Base-by-base conservation (phyloP, 2,888 invertebrate genomes). In the Cabera pusaria region DNA sequence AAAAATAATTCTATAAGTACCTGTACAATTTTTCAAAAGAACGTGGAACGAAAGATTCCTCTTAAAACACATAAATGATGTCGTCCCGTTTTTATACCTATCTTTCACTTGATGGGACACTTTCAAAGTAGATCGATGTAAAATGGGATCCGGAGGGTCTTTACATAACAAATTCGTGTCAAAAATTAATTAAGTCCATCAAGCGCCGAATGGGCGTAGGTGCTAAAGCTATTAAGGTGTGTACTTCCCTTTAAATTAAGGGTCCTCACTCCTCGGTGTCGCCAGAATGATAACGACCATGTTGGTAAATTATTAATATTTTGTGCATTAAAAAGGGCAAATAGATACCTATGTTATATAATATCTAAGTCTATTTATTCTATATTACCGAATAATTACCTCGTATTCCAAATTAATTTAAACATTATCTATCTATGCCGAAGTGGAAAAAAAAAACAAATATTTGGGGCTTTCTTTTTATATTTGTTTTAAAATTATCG, bases 151-250 rank as follows among this genome's bases (percentile, higher is more conserved):
- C 36, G 46, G 44, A 46, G 56, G 56, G 56, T 53, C 59, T 60
- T 57, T 56, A 55, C 59, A 58, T 54, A 59, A 59, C 50, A 59
- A 66, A 67, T 65, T 65, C 63, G 63, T 64, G 74, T 74, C 72
- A 72, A 72, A 76, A 75, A 70, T 69, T 71, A 70, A 72, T 72
- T 68, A 70, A 67, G 56, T 64, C 58, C 59, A 63, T 63, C 64
- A 62, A 62, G 54, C 54, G 53, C 34, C 42, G 50, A 45, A 50
- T 37, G 44, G 44, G 46, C 42, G 44, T 49, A 52, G 54, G 53
- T 52, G 39, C 45, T 35, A 45, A 36, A 44, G 41, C 49, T 33
- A 46, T 44, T 43, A 52, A 35, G 41, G 41, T 44, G 39, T 39
- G 40, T 41, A 38, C 43, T 44, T 33, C 35, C 24, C 45, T 47